Percentiles rank a stretch among this genome's conserved stretches.
Evolutionary conservation across 2,888 invertebrate species (phyloP).

Genomic region (Scotopteryx bipunctaria): DNA sequence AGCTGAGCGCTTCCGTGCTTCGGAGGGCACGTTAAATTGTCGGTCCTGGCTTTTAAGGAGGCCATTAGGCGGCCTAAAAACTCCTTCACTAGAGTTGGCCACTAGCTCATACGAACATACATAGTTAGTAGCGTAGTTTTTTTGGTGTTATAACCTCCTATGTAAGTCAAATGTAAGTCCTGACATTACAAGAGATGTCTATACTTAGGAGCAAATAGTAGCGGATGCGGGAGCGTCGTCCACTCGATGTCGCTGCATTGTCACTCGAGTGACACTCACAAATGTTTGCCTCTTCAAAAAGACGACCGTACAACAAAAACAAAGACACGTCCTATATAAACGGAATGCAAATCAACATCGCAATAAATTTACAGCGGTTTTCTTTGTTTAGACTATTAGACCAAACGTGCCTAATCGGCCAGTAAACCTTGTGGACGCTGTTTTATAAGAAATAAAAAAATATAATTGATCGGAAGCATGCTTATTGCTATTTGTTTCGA

Average conservation of each 20-base stretch:
- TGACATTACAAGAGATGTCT: conserved; percentile 7
- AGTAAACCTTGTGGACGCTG: conserved; percentile 63
- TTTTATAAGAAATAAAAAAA: conserved; percentile 63
- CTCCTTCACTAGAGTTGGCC: too few relatives aligned
- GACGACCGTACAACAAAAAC: conserved; percentile 34
- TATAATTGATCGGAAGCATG: conserved; percentile 73
- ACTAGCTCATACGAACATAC: too few relatives aligned
- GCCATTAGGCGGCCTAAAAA: too few relatives aligned
- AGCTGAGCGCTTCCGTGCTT: too few relatives aligned
- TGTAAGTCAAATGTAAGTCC: too few relatives aligned
- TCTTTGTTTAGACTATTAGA: conserved; percentile 43
- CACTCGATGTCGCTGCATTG: conserved; percentile 65
- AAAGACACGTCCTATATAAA: conserved; percentile 25
- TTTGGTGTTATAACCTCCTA: too few relatives aligned
- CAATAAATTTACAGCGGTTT: conserved; percentile 43
- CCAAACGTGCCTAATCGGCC: conserved; percentile 66
- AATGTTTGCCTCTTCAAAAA: conserved; percentile 70
- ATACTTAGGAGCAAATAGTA: conserved; percentile 46
- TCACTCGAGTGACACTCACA: conserved; percentile 69
- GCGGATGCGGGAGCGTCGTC: conserved; percentile 45
- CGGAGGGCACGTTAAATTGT: too few relatives aligned
- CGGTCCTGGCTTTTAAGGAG: too few relatives aligned
- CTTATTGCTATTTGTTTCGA: conserved; percentile 61
- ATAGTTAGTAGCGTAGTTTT: too few relatives aligned
- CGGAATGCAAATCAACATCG: conserved; percentile 9